Evolutionary conservation across 2,113 vertebrate genomes (phyloP).

Genomic region (Lagopus muta): DNA sequence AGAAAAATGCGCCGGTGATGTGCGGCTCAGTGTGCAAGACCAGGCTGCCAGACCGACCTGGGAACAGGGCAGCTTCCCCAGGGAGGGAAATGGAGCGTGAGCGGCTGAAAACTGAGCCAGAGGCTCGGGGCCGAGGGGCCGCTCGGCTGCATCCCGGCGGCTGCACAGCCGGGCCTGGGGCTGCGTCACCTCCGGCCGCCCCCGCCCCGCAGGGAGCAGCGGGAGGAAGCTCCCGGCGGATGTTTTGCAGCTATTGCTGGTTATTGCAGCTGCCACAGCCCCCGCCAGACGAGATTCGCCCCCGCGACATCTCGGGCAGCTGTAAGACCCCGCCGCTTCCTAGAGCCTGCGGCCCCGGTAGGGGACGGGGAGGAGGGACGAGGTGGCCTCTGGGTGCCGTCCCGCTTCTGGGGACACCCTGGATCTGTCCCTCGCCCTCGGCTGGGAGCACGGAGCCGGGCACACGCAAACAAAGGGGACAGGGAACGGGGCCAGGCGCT

Average conservation of each 20-base stretch:
- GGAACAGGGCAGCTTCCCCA: not conserved
- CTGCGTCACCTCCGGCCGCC: not conserved
- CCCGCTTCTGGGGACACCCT: not conserved
- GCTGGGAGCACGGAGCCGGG: too few species aligned
- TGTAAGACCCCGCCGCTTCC: not conserved
- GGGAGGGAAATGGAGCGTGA: not conserved
- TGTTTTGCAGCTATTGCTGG: not conserved
- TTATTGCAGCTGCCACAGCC: not conserved
- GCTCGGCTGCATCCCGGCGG: not conserved
- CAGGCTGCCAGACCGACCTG: not conserved
- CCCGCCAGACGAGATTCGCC: fast-evolving
- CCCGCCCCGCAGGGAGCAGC: not conserved
- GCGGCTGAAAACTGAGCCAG: not conserved
- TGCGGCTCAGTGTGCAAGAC: not conserved
- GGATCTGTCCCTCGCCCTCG: not conserved
- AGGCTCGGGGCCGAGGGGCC: not conserved
- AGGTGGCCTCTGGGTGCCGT: not conserved
- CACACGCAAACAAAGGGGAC: not conserved
- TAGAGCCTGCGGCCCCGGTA: not conserved
- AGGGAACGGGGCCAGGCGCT: not conserved
- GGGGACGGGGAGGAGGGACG: not conserved
- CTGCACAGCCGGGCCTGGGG: not conserved
- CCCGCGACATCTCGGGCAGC: not conserved
- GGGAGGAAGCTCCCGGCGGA: not conserved
- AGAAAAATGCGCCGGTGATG: not conserved